These are phyloP conservation scores for Drymonia ruficornis DNA, from an alignment of 2,888 invertebrate species.

Conservation along the genomic window DNA sequence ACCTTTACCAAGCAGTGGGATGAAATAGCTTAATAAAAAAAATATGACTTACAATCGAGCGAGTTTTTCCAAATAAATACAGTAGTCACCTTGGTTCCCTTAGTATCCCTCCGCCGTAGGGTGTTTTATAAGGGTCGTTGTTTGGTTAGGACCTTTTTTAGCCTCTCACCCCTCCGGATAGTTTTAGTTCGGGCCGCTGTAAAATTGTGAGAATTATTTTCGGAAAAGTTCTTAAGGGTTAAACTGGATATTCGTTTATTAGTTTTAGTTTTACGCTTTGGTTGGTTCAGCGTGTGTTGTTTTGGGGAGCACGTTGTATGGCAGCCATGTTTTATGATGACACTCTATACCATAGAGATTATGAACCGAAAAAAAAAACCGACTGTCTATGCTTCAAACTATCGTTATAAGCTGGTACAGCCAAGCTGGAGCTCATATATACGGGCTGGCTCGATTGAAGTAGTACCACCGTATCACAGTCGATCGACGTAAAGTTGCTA, in stretches of 20 bases:
- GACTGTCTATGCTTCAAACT: too few species aligned
- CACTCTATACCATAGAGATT: too few species aligned
- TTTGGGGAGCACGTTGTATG: too few species aligned
- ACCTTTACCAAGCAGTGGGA: too few species aligned
- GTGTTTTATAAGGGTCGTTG: slow-evolving; percentile 81
- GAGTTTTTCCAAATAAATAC: background rate
- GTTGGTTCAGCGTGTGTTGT: slow-evolving; percentile 15
- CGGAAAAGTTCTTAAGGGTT: slow-evolving; percentile 60
- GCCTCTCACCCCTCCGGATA: slow-evolving; percentile 60
- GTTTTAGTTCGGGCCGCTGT: slow-evolving; percentile 69
- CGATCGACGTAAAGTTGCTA: too few species aligned
- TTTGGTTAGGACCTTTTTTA: slow-evolving; percentile 85
- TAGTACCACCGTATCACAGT: too few species aligned
- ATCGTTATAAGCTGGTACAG: too few species aligned
- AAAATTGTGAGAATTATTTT: slow-evolving; percentile 68
- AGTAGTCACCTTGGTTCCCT: background rate
- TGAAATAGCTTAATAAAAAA: too few species aligned
- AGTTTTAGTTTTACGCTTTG: slow-evolving; percentile 34
- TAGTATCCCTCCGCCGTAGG: slow-evolving; percentile 21
- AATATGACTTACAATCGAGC: too few species aligned
- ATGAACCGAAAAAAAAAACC: too few species aligned
- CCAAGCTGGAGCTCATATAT: too few species aligned
- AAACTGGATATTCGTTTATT: slow-evolving; percentile 39
- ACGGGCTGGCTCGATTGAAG: too few species aligned
- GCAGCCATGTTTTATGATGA: background rate